Conservation (phyloP, 2,888 invertebrate species). For the Hybos culiciformis region DNA sequence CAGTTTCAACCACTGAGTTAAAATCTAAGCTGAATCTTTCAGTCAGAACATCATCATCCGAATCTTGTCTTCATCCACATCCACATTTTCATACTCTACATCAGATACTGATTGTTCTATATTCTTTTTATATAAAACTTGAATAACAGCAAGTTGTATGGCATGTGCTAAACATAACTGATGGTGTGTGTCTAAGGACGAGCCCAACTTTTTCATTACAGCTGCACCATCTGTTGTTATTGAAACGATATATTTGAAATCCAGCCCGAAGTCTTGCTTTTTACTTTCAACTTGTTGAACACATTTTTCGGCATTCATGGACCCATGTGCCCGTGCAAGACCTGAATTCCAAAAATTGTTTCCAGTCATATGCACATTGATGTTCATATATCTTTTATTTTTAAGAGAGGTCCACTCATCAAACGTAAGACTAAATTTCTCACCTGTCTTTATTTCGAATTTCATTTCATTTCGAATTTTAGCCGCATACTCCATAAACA, state of each 20-base stretch:
- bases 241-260: not conserved
- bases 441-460: not conserved
- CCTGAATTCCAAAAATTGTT: slow-evolving; percentile 2
- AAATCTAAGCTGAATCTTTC: not conserved
- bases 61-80: not conserved
- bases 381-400: not conserved
- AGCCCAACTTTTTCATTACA: too few species aligned
- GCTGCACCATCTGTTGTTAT: not conserved
- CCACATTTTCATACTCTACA: not conserved
- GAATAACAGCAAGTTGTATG: not conserved
- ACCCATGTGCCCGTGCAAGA: not conserved
- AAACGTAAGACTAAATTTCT: not conserved
- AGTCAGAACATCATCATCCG: not conserved
- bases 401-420: not conserved
- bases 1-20: not conserved
- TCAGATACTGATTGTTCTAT: not conserved
- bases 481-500: not conserved
- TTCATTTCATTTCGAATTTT: too few species aligned
- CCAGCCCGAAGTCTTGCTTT: not conserved
- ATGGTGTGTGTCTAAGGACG: not conserved
- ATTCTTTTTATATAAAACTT: not conserved
- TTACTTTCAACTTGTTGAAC: not conserved
- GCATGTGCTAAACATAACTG: not conserved
- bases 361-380: slow-evolving; percentile 1
- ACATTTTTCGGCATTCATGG: slow-evolving; percentile 1